phyloP scores from a whole-genome alignment of 23 tunicate genomes.

The Diplosoma virens region DNA sequence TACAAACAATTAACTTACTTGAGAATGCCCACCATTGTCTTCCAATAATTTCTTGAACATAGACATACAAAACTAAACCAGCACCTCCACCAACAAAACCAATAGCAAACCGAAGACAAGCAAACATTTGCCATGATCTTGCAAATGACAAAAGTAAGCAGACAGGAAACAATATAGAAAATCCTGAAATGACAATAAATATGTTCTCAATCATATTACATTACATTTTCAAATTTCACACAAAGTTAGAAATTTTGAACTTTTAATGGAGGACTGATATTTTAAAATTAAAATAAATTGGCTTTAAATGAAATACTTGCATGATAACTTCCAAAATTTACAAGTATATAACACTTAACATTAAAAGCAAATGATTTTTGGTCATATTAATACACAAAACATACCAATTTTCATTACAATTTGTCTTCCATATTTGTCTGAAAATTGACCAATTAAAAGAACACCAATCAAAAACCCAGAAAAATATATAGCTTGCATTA shows the following conservation, averaged over 20 bases:
- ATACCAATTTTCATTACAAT: constrained; percentile 38
- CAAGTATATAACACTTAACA: too few relatives aligned
- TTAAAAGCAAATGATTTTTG: too few relatives aligned
- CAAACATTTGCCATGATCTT: constrained; percentile 52
- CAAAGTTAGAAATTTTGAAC: too few relatives aligned
- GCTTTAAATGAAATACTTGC: too few relatives aligned
- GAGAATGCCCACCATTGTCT: constrained; percentile 69
- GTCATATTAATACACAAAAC: too few relatives aligned
- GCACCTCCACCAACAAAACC: constrained; percentile 82
- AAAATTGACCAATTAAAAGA: constrained; percentile 65
- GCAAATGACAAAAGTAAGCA: constrained; percentile 38
- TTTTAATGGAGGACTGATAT: too few relatives aligned
- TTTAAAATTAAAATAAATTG: too few relatives aligned
- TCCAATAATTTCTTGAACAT: constrained; percentile 69
- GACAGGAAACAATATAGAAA: constrained; percentile 30
- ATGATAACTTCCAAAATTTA: too few relatives aligned
- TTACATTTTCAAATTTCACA: too few relatives aligned
- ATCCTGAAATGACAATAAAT: too few relatives aligned
- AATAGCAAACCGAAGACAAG: constrained; percentile 46
- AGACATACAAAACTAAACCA: constrained; percentile 64
- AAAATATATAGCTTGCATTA: constrained; percentile 73
- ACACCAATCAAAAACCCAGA: constrained; percentile 77
- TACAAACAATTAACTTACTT: constrained; percentile 11
- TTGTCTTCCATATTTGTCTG: constrained; percentile 80
- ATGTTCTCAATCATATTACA: too few relatives aligned